Evolutionary conservation across 2,797 vertebrate species (phyloP).

Genomic region (Muscicapa comitata): DNA sequence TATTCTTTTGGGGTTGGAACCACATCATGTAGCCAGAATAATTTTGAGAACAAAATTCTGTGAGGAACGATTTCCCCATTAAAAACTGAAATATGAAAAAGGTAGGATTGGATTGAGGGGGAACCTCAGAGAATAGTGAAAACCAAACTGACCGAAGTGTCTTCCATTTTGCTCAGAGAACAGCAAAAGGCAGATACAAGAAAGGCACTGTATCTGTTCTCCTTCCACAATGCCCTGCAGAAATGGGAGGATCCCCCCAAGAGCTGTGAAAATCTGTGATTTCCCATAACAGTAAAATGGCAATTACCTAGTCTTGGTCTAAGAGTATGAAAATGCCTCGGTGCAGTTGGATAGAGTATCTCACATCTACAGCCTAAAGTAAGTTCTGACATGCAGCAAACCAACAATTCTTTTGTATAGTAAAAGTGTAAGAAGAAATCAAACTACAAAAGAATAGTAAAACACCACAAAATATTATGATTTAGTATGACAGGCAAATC

Average conservation of each 20-base stretch:
- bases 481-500: not conserved
- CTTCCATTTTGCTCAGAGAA: not conserved
- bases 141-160: not conserved
- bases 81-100: not conserved
- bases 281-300: not conserved
- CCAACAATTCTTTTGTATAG: not conserved
- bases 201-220: not conserved
- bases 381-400: not conserved
- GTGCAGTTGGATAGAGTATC: not conserved
- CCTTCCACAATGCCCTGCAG: not conserved
- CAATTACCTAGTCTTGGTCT: not conserved
- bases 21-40: not conserved
- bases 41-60: not conserved
- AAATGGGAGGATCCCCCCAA: rapidly evolving
- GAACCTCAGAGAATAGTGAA: not conserved
- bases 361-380: not conserved
- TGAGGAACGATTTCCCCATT: not conserved
- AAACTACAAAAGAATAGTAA: not conserved
- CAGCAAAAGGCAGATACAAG: not conserved
- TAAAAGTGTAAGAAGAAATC: not conserved
- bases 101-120: rapidly evolving
- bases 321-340: not conserved
- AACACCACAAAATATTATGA: not conserved
- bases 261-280: not conserved
- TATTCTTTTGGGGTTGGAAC: not conserved